These are phyloP conservation scores for Drosophila koepferae DNA, from an alignment of 2,888 invertebrate species.

Conservation along the genomic window DNA sequence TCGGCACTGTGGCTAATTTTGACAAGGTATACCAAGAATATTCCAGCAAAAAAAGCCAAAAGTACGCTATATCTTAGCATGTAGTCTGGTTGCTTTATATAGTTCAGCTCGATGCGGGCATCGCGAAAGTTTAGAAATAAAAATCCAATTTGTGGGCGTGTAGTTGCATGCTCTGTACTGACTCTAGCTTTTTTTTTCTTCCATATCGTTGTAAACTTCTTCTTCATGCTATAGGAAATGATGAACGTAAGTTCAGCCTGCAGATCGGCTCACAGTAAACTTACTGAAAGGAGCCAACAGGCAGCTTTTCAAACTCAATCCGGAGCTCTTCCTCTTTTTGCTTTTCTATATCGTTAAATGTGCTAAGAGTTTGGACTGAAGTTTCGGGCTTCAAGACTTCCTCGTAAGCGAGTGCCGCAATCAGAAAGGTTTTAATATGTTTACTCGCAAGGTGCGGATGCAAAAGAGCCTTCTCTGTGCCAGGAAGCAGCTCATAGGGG, in stretches of 20 bases:
- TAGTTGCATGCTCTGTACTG: neutral
- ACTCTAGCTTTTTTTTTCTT: neutral
- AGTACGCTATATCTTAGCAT: constrained; percentile 92
- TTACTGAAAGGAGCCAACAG: constrained; percentile 90
- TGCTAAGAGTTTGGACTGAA: neutral
- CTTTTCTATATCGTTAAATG: neutral
- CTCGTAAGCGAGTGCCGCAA: constrained; percentile 83
- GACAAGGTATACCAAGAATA: constrained; percentile 87
- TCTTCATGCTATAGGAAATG: neutral
- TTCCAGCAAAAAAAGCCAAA: constrained; percentile 87
- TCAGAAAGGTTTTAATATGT: constrained; percentile 92
- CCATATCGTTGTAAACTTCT: neutral
- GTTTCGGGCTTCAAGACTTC: too few relatives aligned
- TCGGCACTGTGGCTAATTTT: neutral
- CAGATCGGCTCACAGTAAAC: constrained; percentile 52
- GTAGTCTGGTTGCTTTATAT: constrained; percentile 91
- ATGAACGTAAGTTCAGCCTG: neutral
- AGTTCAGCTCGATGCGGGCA: constrained; percentile 89
- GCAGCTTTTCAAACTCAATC: constrained; percentile 92
- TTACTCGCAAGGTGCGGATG: constrained; percentile 90
- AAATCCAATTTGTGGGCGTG: constrained; percentile 66
- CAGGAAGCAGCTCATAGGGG: constrained; percentile 87
- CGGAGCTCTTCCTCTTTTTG: constrained; percentile 89
- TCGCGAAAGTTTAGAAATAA: constrained; percentile 88
- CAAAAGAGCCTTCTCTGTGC: constrained; percentile 82